Base-by-base conservation (phyloP, 2,888 invertebrate species). In the Drosophila birchii region DNA sequence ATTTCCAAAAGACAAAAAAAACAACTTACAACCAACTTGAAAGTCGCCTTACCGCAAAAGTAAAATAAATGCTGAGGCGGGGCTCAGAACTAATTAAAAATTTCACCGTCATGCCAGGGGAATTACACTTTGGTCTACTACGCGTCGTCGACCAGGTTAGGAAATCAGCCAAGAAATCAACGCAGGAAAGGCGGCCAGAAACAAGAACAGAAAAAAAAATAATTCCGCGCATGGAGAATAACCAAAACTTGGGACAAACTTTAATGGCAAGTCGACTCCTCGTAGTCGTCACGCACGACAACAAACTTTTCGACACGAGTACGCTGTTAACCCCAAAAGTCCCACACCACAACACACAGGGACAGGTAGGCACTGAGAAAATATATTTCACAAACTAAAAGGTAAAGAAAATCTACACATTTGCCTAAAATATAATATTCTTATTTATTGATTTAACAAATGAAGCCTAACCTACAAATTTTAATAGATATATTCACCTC, bases 71-170 rank as follows among this genome's bases (percentile, higher is more conserved):
- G 36, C 20, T 7, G 12, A 26, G 39, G 47, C 39, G 49, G 32
- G 23, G 34, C 16, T 11, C 20, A 70, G 75, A 86, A 88, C 89
- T 84, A 84, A 84, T 84, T 84, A 84, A 84, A 84, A 84, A 84
- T 89, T 88, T 88, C 70, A 68, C 87, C 79, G 89, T 88, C 83
- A 84, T 88, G 87, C 89, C 75, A 75, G 58, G 89, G 89, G 89
- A 88, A 84, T 84, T 88, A 88, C 79, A 74, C 72, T 86, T 79
- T 68, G 36, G 76, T 71, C 77, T 79, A 73, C 67, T 79, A 73
- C 67, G 78, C 78, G 68, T 69, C 72, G 75, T 8, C 80, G 67
- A 57, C 75, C 81, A 78, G 88, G 81, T 86, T 88, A 81, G 57
- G 75, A 83, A 86, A 87, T 82, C 88, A 81, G 85, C 82, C 56